These are phyloP conservation scores for Drosophila pallidifrons DNA, from an alignment of 1,140 invertebrate genomes.

Conservation along the genomic window DNA sequence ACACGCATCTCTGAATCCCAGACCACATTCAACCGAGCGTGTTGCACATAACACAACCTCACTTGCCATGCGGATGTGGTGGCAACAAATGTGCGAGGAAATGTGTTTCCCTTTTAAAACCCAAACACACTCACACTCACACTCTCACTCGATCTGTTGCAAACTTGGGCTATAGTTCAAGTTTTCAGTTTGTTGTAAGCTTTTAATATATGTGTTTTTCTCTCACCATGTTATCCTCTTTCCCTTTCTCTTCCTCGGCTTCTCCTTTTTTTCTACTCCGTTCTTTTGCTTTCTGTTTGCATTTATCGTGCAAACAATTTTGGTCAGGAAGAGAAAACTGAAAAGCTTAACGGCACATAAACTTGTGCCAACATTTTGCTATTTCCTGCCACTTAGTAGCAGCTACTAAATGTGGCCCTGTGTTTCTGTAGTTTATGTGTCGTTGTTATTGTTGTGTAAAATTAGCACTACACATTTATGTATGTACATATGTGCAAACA, in stretches of 20 bases:
- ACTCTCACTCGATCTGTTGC: not conserved
- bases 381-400: constrained; percentile 69
- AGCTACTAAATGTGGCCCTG: constrained; percentile 5
- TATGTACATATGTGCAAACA: constrained; percentile 48
- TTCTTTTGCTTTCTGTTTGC: constrained; percentile 32
- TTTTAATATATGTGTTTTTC: constrained; percentile 46
- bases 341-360: constrained; percentile 57
- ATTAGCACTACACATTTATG: constrained; percentile 71
- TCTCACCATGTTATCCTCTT: not conserved
- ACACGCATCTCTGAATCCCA: constrained; percentile 33
- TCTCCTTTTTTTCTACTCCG: constrained; percentile 2
- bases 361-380: constrained; percentile 52
- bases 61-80: constrained; percentile 60
- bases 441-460: constrained; percentile 42
- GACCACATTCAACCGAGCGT: constrained; percentile 57
- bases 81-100: constrained; percentile 56
- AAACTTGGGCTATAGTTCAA: constrained; percentile 43
- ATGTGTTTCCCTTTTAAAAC: constrained; percentile 41
- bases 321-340: constrained; percentile 50
- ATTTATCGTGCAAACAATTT: constrained; percentile 62
- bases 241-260: not conserved
- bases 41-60: constrained; percentile 61
- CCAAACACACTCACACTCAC: constrained; percentile 2
- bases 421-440: constrained; percentile 14
- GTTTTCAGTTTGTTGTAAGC: constrained; percentile 56